Conservation (phyloP, 2,113 vertebrate genomes). For the Clupea harengus region DNA sequence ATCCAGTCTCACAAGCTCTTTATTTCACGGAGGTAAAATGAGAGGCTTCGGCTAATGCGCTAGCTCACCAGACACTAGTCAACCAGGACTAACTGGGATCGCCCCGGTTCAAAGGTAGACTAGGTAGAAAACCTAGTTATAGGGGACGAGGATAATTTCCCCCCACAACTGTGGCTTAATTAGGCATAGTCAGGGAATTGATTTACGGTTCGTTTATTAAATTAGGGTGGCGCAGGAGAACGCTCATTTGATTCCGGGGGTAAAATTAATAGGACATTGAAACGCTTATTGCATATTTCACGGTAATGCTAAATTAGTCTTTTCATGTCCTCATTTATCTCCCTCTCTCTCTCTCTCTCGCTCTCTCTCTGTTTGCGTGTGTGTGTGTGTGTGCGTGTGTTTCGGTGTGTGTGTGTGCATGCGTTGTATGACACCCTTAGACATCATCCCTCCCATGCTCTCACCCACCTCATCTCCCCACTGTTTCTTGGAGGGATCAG, state of each 20-base stretch:
- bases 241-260: conserved; percentile 28
- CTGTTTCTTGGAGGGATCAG: background rate
- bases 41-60: conserved; percentile 20
- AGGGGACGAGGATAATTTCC: conserved; percentile 34
- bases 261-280: conserved; percentile 35
- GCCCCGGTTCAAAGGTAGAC: conserved; percentile 47
- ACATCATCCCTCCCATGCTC: background rate
- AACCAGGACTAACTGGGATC: conserved; percentile 50
- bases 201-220: conserved; percentile 52
- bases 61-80: conserved; percentile 42
- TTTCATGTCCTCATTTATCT: background rate
- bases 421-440: background rate
- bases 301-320: conserved; percentile 4
- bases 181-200: conserved; percentile 26
- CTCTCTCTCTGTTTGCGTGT: background rate
- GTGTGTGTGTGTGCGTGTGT: background rate
- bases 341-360: background rate
- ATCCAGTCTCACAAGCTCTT: conserved; percentile 45
- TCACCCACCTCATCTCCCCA: background rate
- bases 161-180: conserved; percentile 39
- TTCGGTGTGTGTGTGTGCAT: background rate
- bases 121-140: conserved; percentile 30
- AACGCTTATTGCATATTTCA: conserved; percentile 23
- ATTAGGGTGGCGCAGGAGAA: conserved; percentile 37
- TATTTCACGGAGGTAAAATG: conserved; percentile 46